Base-by-base conservation (phyloP, 2,888 invertebrate species). In the Lycophotia porphyrea region DNA sequence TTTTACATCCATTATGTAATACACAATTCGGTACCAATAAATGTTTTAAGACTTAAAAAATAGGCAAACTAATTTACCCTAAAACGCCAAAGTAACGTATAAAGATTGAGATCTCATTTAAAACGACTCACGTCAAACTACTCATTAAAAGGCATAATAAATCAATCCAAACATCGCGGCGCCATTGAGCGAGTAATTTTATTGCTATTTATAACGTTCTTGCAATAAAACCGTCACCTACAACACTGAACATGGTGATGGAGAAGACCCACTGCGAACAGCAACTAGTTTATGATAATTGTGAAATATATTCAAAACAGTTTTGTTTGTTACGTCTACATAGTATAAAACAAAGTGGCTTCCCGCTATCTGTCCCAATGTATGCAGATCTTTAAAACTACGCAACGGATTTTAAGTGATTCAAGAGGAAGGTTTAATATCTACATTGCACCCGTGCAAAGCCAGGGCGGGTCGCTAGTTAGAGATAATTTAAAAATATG, bases 171-270 rank as follows among this genome's bases (percentile, higher is more conserved):
- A 74, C 68, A 77, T 42, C 39, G 55, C 7, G 66, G 72, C 71
- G 84, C 79, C 79, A 84, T 74, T 76, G 76, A 65, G 76, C 74
- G 76, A 71, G 74, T 84, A 80, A 84, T 84, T 86, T 84, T 87
- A 85, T 82, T 76, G 76, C 76, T 86, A 72, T 84, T 87, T 87
- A 84, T 74, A 67, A 72, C 74, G 71, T 64, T 75, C 71, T 69
- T 76, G 83, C 75, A 75, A 85, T 85, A 83, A 87, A 86, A 81
- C 76, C 76, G 76, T 78, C 85, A 81, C 78, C 36, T 73, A 13
- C 0, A n/a, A 60, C 60, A 80, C 49, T 24, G 31, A 63, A 42
- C 27, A 39, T 3, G 11, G n/a, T 39, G 1, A 18, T 13, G 13
- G 18, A 74, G 61, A 70, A 85, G 64, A 44, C 39, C 52, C 60